A percentile compares a stretch with the other conserved stretches of the same genome.
Conservation (phyloP, 2,797 vertebrate species). For the Pelochelys cantorii region DNA sequence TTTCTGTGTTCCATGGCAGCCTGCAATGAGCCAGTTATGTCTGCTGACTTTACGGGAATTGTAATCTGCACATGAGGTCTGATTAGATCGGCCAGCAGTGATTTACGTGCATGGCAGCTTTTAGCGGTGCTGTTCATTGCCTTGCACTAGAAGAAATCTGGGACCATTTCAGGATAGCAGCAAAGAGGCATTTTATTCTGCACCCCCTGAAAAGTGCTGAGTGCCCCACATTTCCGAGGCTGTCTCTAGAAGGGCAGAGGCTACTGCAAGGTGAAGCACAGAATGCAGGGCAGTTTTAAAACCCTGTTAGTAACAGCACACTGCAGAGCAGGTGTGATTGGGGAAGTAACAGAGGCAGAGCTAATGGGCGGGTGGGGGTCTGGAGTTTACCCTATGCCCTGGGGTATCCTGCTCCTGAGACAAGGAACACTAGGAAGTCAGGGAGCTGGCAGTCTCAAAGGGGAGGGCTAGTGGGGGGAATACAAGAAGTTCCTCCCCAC, state of each 20-base stretch:
- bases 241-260: neutral
- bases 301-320: neutral
- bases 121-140: neutral
- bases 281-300: neutral
- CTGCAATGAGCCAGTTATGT: neutral
- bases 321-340: neutral
- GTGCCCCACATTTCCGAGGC: neutral
- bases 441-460: neutral
- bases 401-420: neutral
- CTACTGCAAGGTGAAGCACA: neutral
- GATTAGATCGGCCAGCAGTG: slow-evolving; percentile 18
- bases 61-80: neutral
- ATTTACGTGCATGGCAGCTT: neutral
- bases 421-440: neutral
- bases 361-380: neutral
- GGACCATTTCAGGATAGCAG: neutral
- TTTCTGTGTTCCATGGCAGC: neutral
- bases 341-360: neutral
- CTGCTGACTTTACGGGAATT: slow-evolving; percentile 32
- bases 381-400: neutral
- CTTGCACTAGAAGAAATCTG: neutral
- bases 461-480: neutral
- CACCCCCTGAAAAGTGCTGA: neutral
- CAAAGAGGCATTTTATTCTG: neutral
- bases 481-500: neutral